Base-by-base conservation (phyloP, 1,140 invertebrate genomes). In the Hermetia illucens region DNA sequence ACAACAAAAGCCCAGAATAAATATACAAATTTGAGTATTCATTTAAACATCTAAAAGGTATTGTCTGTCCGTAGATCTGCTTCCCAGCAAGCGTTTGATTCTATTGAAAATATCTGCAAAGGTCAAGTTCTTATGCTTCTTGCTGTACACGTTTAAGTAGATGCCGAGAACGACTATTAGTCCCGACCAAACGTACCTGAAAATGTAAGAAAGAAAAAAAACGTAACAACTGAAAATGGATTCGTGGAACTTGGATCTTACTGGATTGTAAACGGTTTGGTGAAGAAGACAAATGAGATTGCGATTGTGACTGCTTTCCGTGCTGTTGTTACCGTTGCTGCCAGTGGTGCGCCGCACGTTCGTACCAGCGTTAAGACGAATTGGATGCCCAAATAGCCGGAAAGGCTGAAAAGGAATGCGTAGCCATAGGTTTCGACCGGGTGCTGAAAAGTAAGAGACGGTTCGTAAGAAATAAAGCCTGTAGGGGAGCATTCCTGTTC, bases 221-320 rank as follows among this genome's bases (percentile, higher is more conserved):
- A 36, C 15, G 33, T 19, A 20, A 39, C 30, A 29, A 19, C 13
- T 13, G 13, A 31, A 44, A 34, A 24, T 32, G 29, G 27, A 24
- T 37, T 36, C 19, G 43, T 39, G 35, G 22, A 44, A 42, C 34
- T 37, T 39, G 22, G 48, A n/a, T 77, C 82, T 81, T 72, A 93
- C 83, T 90, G 83, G 41, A 85, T 71, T 9, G 86, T 89, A 53
- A 96, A 96, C 5, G 92, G 91, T 60, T 96, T 97, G 55, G 79
- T 77, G 54, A 97, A 96, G 45, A 94, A 77, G 25, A 94, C 42
- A 63, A 97, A 97, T 2, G 91, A 95, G 40, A 95, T 68, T 24
- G 90, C 65, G 34, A 96, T 94, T 1, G 91, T 90, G 1, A 95
- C 67, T 17, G 88, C 89, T 66, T 96, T 95, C 32, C 91, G 65